Percentiles rank a stretch among this genome's conserved stretches.
Evolutionary conservation across 2,113 vertebrate species (phyloP).

Genomic region (Formicarius rufipectus): DNA sequence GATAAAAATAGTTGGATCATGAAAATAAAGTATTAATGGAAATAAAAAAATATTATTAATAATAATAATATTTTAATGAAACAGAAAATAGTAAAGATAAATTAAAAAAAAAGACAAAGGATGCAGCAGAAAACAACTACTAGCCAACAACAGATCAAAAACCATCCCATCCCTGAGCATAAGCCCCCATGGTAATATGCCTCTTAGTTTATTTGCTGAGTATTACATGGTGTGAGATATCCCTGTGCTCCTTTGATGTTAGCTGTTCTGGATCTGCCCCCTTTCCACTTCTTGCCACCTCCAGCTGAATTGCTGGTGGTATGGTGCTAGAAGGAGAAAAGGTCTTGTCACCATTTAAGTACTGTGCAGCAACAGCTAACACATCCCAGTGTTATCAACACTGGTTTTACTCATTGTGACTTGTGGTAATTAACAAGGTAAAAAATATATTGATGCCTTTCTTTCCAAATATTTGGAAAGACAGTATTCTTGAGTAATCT

Average conservation of each 20-base stretch:
- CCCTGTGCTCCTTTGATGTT: background rate
- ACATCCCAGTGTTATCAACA: no score
- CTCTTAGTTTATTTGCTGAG: background rate
- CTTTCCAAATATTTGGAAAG: background rate
- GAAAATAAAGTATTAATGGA: background rate
- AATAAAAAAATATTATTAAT: background rate
- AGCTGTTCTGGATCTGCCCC: background rate
- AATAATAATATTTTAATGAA: background rate
- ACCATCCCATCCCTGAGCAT: background rate
- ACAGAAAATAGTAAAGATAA: background rate
- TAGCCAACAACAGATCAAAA: background rate
- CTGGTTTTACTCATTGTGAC: background rate
- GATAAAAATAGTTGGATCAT: background rate
- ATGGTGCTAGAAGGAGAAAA: background rate
- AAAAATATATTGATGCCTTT: background rate
- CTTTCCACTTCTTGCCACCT: background rate
- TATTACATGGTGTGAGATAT: background rate
- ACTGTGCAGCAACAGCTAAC: background rate
- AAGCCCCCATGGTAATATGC: rapidly evolving
- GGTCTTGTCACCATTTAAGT: background rate
- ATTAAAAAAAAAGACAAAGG: background rate
- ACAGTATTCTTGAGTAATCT: background rate
- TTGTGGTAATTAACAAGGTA: background rate
- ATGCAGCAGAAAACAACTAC: background rate
- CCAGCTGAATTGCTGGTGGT: background rate